These are phyloP conservation scores for Planiliza haematocheilus DNA, from an alignment of 2,113 vertebrate species.

Conservation along the genomic window DNA sequence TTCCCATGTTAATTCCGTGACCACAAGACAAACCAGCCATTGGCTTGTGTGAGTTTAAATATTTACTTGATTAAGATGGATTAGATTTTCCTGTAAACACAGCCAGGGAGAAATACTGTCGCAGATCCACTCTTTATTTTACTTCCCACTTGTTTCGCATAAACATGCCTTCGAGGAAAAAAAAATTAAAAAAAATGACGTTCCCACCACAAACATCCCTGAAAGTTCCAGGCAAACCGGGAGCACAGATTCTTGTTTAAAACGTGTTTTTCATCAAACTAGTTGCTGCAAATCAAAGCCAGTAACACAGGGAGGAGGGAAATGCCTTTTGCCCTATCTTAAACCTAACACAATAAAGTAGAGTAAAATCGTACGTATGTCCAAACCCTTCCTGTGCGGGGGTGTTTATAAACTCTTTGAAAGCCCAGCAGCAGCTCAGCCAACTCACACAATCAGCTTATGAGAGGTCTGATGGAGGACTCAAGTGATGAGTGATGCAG, in stretches of 20 bases:
- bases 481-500: conserved; percentile 26
- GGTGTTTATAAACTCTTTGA: conserved; percentile 23
- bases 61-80: conserved; percentile 21
- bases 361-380: not conserved
- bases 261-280: conserved; percentile 24
- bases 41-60: conserved; percentile 3
- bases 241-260: conserved; percentile 35
- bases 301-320: not conserved
- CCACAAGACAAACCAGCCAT: conserved; percentile 3
- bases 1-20: conserved; percentile 6
- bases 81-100: conserved; percentile 22
- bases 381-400: not conserved
- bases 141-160: conserved; percentile 31
- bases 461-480: conserved; percentile 28
- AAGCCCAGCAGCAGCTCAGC: conserved; percentile 10
- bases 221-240: conserved; percentile 19
- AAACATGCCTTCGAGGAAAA: conserved; percentile 33
- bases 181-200: not conserved
- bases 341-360: not conserved
- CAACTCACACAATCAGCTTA: conserved; percentile 44
- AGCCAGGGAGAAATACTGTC: not conserved
- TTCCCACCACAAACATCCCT: conserved; percentile 34
- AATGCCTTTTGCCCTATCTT: not conserved
- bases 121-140: conserved; percentile 27
- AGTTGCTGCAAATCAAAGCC: conserved; percentile 9